Evolutionary conservation across 2,113 vertebrate species (phyloP).

Genomic region (Pogona vitticeps): DNA sequence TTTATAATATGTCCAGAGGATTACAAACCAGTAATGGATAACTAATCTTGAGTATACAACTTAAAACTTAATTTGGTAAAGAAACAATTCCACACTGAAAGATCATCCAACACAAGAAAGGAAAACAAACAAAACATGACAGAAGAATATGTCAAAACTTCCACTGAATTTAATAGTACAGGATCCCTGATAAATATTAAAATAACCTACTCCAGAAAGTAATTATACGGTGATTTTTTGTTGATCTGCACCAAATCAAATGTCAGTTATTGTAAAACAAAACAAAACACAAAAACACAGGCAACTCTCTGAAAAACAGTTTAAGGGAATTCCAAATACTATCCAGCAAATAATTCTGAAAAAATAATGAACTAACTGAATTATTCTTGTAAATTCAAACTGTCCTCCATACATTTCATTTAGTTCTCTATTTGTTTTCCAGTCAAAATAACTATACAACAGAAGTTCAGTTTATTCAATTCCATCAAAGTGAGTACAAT

Average conservation of each 20-base stretch:
- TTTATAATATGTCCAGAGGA: neutral
- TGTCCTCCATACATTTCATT: neutral
- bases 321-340: neutral
- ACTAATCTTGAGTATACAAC: neutral
- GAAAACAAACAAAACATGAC: neutral
- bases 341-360: constrained; percentile 23
- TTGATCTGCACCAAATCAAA: neutral
- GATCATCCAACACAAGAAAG: constrained; percentile 62
- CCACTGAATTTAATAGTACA: neutral
- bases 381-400: neutral
- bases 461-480: neutral
- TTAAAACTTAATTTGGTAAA: neutral
- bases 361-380: neutral
- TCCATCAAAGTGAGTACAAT: neutral
- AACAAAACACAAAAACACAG: too few relatives aligned
- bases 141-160: neutral
- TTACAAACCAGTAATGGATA: neutral
- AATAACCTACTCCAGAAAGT: neutral
- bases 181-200: neutral
- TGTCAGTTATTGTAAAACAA: neutral
- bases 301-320: neutral
- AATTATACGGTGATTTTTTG: neutral
- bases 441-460: neutral
- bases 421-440: neutral
- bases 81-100: constrained; percentile 44